Conservation (phyloP, 2,113 vertebrate genomes). For the Siniperca knerii region DNA sequence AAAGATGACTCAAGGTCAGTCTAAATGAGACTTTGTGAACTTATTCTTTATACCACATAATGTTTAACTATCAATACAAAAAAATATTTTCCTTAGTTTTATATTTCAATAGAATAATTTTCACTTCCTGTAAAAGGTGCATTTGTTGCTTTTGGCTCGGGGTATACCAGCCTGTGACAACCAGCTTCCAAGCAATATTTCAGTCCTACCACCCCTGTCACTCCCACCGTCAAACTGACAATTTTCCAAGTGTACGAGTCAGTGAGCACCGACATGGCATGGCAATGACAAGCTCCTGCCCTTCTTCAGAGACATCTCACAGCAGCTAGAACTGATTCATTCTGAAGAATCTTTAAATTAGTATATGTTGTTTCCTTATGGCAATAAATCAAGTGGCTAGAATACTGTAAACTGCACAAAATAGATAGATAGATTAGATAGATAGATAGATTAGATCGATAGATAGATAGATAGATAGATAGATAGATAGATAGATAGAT, state of each 20-base stretch:
- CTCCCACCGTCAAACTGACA: conserved; percentile 40
- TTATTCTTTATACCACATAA: not conserved
- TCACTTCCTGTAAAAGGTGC: not conserved
- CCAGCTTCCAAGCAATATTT: conserved; percentile 18
- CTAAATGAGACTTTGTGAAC: not conserved
- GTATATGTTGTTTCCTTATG: not conserved
- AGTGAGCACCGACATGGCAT: conserved; percentile 14
- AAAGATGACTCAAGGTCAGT: not conserved
- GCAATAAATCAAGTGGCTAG: not conserved
- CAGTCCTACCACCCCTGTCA: conserved; percentile 29
- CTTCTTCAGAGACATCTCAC: not conserved
- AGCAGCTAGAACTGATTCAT: conserved; percentile 5
- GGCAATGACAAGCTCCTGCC: conserved; percentile 23
- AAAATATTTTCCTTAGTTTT: not conserved
- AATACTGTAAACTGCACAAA: not conserved
- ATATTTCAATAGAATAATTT: not conserved
- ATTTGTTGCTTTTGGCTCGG: not conserved
- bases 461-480: too few relatives aligned
- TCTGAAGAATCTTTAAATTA: not conserved
- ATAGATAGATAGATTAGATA: too few relatives aligned
- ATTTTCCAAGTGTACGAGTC: conserved; percentile 25
- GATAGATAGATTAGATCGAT: too few relatives aligned
- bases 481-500: too few relatives aligned
- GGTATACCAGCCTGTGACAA: not conserved
- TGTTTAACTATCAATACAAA: not conserved